Percentiles rank a stretch among this genome's conserved stretches.
Evolutionary conservation across 2,888 invertebrate species (phyloP).

Genomic region (Pseudanteris insignis): DNA sequence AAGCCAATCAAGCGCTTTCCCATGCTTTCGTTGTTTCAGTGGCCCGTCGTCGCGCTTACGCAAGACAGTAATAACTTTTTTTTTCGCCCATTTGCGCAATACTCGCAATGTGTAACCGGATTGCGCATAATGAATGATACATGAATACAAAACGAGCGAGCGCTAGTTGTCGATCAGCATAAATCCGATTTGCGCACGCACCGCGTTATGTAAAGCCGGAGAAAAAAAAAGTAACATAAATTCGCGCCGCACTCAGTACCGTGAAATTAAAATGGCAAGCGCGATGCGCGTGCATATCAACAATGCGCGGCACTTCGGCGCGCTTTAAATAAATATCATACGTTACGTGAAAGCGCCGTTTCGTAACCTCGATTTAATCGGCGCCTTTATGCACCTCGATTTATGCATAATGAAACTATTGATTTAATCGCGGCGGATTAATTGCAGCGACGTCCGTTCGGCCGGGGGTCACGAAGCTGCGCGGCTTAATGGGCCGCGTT

Average conservation of each 20-base stretch:
- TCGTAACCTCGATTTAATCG: slow-evolving; percentile 32
- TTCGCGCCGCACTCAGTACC: slow-evolving; percentile 53
- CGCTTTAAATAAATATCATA: slow-evolving; percentile 33
- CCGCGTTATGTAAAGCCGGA: slow-evolving; percentile 42
- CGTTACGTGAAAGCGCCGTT: slow-evolving; percentile 28
- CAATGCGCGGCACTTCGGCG: slow-evolving; percentile 25
- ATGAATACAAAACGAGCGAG: slow-evolving; percentile 18
- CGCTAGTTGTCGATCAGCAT: slow-evolving; percentile 39
- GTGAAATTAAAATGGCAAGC: slow-evolving; percentile 57
- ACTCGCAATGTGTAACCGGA: slow-evolving; percentile 25
- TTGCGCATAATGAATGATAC: slow-evolving; percentile 32
- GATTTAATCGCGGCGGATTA: slow-evolving; percentile 34
- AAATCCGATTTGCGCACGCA: slow-evolving; percentile 48
- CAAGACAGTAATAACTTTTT: no score
- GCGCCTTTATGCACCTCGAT: slow-evolving; percentile 19
- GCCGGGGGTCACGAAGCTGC: no score
- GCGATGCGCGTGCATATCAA: slow-evolving; percentile 43
- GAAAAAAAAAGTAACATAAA: slow-evolving; percentile 52
- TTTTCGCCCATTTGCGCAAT: no score
- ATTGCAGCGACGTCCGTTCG: slow-evolving; percentile 10
- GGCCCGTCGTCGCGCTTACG: no score
- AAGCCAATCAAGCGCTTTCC: no score
- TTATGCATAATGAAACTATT: slow-evolving; percentile 33
- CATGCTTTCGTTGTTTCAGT: no score
- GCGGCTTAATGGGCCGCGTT: no score